A percentile compares a stretch with the other conserved stretches of the same genome.
Conservation (phyloP, 2,888 invertebrate species). For the Drosophila fungiperda region DNA sequence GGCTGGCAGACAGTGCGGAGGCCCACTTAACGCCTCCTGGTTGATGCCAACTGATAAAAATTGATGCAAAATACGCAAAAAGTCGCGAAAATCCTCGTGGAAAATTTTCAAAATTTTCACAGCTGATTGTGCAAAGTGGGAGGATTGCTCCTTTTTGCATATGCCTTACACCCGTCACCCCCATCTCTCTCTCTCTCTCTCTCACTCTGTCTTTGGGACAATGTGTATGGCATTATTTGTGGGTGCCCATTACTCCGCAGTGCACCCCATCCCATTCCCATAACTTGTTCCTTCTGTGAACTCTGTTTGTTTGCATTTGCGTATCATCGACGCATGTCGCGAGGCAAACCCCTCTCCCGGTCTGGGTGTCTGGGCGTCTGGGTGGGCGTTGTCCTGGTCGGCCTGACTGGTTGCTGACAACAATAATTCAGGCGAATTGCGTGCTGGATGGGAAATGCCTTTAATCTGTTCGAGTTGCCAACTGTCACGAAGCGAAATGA, state of each 20-base stretch:
- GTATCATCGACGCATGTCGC: constrained; percentile 80
- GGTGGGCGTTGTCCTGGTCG: constrained; percentile 22
- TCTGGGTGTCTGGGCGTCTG: constrained; percentile 27
- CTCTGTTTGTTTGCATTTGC: constrained; percentile 79
- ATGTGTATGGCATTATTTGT: constrained; percentile 66
- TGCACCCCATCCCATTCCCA: neutral
- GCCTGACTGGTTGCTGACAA: constrained; percentile 66
- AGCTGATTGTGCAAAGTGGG: constrained; percentile 84
- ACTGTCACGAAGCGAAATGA: constrained; percentile 84
- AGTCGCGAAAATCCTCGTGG: constrained; percentile 85
- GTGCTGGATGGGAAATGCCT: constrained; percentile 83
- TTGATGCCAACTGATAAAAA: constrained; percentile 76
- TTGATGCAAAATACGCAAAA: constrained; percentile 83
- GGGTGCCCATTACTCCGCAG: constrained; percentile 8
- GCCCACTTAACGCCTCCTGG: constrained; percentile 36
- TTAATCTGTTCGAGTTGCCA: constrained; percentile 84
- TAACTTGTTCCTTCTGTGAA: constrained; percentile 36
- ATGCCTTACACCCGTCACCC: constrained; percentile 62
- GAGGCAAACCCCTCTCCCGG: constrained; percentile 30
- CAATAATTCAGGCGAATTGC: constrained; percentile 78
- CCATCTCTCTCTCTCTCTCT: constrained; percentile 3
- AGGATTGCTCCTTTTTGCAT: constrained; percentile 72
- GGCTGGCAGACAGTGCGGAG: neutral
- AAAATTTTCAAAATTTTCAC: constrained; percentile 85
- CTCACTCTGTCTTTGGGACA: constrained; percentile 28